These are phyloP conservation scores for Dromaius novaehollandiae DNA, from an alignment of 2,113 vertebrate species.

Conservation along the genomic window DNA sequence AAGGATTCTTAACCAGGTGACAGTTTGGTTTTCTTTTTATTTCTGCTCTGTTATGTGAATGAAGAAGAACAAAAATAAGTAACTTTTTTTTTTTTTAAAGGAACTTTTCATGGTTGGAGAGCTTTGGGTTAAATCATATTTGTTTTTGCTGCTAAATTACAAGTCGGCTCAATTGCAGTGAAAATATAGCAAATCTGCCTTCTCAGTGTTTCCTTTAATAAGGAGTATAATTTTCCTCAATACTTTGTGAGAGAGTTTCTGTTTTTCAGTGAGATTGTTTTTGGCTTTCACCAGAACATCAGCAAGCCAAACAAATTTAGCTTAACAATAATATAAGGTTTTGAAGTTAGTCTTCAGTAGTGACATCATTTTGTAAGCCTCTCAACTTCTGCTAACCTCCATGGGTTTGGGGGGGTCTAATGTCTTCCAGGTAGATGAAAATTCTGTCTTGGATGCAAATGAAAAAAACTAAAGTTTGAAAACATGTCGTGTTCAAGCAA, in stretches of 20 bases:
- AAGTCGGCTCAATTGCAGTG: not conserved
- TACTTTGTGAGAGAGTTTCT: constrained; percentile 10
- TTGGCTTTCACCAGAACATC: not conserved
- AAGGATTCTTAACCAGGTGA: not conserved
- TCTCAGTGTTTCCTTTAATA: not conserved
- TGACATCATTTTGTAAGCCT: not conserved
- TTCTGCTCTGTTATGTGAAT: not conserved
- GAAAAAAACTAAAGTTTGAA: not conserved
- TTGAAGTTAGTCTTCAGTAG: not conserved
- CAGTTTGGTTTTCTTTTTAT: not conserved
- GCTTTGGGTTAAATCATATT: not conserved
- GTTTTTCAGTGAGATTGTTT: constrained; percentile 13
- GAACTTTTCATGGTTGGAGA: not conserved
- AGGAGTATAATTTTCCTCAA: not conserved
- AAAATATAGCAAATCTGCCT: not conserved
- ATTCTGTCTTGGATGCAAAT: constrained; percentile 13
- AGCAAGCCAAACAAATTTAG: constrained; percentile 3
- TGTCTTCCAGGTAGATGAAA: constrained; percentile 3
- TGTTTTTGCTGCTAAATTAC: not conserved
- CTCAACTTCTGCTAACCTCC: not conserved
- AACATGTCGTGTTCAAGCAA: not conserved
- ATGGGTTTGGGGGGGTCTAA: not conserved
- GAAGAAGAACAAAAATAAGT: not conserved
- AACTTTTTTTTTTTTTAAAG: not conserved
- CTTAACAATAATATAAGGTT: not conserved